Evolutionary conservation across 1,140 invertebrate species (phyloP).

Genomic region (Cotesia glomerata): DNA sequence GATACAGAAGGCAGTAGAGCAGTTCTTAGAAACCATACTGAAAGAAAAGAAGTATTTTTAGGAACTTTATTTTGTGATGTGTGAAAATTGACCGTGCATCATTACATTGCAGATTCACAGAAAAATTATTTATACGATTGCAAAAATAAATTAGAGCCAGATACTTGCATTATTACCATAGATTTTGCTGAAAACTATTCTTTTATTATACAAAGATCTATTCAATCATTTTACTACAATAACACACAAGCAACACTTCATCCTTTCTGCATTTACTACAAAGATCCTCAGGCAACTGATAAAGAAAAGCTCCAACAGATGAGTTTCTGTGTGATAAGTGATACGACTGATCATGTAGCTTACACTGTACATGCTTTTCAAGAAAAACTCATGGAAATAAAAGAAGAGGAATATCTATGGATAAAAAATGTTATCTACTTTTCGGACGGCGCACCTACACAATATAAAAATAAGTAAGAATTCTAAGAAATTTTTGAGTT

Average conservation of each 20-base stretch:
- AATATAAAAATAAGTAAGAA: slow-evolving; percentile 40
- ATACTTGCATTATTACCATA: too few species aligned
- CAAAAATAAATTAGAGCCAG: too few species aligned
- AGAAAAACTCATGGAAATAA: neutral
- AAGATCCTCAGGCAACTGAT: too few species aligned
- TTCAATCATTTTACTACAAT: too few species aligned
- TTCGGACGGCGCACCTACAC: slow-evolving; percentile 26
- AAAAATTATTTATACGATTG: slow-evolving; percentile 30
- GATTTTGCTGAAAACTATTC: too few species aligned
- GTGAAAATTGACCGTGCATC: slow-evolving; percentile 18
- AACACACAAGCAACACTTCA: too few species aligned
- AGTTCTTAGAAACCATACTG: neutral
- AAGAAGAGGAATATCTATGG: slow-evolving; percentile 21
- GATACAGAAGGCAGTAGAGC: too few species aligned
- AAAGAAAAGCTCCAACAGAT: too few species aligned
- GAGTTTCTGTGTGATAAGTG: too few species aligned
- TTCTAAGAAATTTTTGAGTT: slow-evolving; percentile 35
- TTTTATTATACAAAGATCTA: too few species aligned
- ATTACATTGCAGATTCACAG: slow-evolving; percentile 33
- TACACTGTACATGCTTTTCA: slow-evolving; percentile 22
- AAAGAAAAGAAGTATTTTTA: neutral
- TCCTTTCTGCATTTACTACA: too few species aligned
- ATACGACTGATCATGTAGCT: slow-evolving; percentile 29
- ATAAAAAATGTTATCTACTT: slow-evolving; percentile 31
- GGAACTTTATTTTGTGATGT: slow-evolving; percentile 3